Evolutionary conservation across 2,113 vertebrate genomes (phyloP).

Genomic region (Rhinopomastus cyanomelas): DNA sequence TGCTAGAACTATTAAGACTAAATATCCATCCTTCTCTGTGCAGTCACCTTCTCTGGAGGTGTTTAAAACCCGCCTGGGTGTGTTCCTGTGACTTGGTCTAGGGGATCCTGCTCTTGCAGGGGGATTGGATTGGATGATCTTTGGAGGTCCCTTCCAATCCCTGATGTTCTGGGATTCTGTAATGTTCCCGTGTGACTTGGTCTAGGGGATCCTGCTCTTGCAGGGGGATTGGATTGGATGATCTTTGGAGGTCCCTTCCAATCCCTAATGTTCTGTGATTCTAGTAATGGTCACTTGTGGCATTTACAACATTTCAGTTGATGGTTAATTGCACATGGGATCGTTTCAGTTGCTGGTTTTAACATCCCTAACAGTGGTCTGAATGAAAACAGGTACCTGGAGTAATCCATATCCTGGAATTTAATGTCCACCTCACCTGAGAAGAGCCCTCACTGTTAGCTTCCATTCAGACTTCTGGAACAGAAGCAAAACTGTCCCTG

Average conservation of each 20-base stretch:
- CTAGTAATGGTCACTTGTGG: background rate
- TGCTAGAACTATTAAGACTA: background rate
- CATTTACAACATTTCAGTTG: background rate
- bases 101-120: no score
- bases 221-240: no score
- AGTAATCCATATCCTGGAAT: background rate
- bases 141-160: no score
- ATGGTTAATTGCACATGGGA: background rate
- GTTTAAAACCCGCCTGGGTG: no score
- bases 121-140: no score
- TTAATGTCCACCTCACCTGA: background rate
- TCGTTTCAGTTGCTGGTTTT: background rate
- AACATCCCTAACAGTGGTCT: background rate
- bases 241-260: no score
- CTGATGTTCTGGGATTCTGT: no score
- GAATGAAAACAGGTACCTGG: background rate
- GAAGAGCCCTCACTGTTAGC: background rate
- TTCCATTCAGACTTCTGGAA: background rate
- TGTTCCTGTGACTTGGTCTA: no score
- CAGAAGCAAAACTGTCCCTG: background rate
- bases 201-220: no score
- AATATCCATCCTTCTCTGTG: background rate
- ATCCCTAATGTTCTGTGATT: no score
- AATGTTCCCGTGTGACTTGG: no score
- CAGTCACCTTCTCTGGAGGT: no score